A percentile compares a stretch with the other conserved stretches of the same genome.
phyloP scores from a whole-genome alignment of 2,113 vertebrate genomes.

The Pelmatolapia mariae region DNA sequence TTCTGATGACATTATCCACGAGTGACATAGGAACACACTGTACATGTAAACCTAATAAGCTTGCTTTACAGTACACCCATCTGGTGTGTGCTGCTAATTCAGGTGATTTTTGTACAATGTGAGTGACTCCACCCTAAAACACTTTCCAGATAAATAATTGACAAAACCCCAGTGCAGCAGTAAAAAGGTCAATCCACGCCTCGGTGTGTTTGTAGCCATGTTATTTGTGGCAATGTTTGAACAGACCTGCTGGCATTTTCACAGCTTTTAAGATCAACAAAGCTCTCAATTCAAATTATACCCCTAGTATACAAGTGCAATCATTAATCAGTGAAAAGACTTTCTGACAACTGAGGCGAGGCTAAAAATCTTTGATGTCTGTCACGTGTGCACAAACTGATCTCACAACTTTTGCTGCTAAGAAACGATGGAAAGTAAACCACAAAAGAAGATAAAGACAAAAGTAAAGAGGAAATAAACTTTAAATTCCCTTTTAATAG shows the following conservation, averaged over 20 bases:
- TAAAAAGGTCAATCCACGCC: background rate
- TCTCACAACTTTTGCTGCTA: background rate
- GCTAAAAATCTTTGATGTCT: background rate
- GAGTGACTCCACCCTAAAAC: background rate
- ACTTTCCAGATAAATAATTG: background rate
- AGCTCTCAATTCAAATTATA: background rate
- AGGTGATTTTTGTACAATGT: background rate
- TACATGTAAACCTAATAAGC: background rate
- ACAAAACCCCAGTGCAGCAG: background rate
- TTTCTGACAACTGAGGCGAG: background rate
- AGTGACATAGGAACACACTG: background rate
- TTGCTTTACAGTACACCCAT: background rate
- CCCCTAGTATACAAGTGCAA: background rate
- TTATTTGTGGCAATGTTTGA: background rate
- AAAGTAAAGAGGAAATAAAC: background rate
- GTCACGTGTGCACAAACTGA: background rate
- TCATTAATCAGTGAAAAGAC: background rate
- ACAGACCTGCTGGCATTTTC: background rate
- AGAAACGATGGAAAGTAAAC: background rate
- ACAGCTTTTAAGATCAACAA: background rate
- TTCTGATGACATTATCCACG: rapidly evolving
- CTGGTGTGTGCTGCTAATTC: background rate
- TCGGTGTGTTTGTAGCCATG: background rate
- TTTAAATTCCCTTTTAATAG: background rate
- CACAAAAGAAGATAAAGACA: background rate